Base-by-base conservation (phyloP, 30 jellyfish, hydroid and myxozoan genomes). In the Mastigias papua region DNA sequence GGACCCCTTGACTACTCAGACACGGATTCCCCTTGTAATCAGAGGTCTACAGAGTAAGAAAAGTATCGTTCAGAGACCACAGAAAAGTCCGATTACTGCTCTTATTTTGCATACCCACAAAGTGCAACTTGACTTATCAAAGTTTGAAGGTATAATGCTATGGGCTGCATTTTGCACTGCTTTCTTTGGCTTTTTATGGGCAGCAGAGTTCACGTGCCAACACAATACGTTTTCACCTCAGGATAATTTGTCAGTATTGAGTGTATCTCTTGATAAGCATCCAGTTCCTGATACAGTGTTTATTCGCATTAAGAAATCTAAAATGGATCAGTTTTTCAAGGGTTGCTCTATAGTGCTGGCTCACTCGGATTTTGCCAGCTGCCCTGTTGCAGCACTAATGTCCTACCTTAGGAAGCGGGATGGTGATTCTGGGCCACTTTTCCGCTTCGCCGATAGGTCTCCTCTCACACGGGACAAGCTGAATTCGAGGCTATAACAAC, bases 141-240 rank as follows among this genome's bases (percentile, higher is more conserved):
- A 6, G 8, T 61, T 20, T 26, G 21, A 61, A 6, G 33, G 21
- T 20, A 26, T 20, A 7, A 61, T 61, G 73, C 9, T 61, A 4
- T 61, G 73, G 73, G 73, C 73, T 20, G 73, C 73, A n/a, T 61
- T 8, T n/a, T 61, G 73, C 33, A 61, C 73, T 61, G 73, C 73
- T 20, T 61, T 61, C 33, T 61, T 4, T 61, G 73, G 73, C 33
- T 61, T 61, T 26, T 26, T 61, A 26, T 8, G 73, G 73, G 73
- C 73, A 20, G 29, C 33, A 61, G 33, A 61, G 21, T 61, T 61
- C 22, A 20, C 73, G 16, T 8, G 8, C 16, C 60, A 8, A 8
- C 60, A 8, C 60, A 6, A 8, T 8, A 16, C 13, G 8, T 46
- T 46, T 16, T 8, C 8, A 6, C 60, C 60, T 6, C 13, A 46